These are phyloP conservation scores for Myathropa florea DNA, from an alignment of 2,888 invertebrate species.

Conservation along the genomic window DNA sequence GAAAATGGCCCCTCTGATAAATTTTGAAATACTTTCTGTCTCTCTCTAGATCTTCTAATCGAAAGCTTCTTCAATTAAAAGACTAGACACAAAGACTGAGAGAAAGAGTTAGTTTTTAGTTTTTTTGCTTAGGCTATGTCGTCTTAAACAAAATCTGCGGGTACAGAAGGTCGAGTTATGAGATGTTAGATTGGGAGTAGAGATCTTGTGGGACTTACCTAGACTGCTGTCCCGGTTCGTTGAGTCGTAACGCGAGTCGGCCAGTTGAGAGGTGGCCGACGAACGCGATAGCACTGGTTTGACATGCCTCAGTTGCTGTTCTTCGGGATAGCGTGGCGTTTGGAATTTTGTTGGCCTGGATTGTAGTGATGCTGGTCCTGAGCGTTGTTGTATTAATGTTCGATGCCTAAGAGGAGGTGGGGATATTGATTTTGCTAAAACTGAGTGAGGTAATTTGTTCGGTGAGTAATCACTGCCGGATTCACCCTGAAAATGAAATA, in stretches of 20 bases:
- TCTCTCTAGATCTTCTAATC: not conserved
- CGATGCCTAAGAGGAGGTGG: constrained; percentile 81
- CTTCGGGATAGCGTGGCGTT: constrained; percentile 80
- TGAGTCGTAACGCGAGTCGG: constrained; percentile 75
- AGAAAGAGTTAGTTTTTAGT: not conserved
- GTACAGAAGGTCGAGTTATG: constrained; percentile 29
- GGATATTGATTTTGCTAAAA: constrained; percentile 81
- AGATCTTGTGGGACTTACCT: constrained; percentile 75
- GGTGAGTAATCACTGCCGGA: constrained; percentile 86
- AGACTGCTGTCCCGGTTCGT: constrained; percentile 80
- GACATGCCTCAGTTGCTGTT: constrained; percentile 78
- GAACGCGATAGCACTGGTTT: constrained; percentile 76
- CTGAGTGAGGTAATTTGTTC: constrained; percentile 81
- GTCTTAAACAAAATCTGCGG: constrained; percentile 62
- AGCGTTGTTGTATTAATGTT: constrained; percentile 80
- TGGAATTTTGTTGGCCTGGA: constrained; percentile 80
- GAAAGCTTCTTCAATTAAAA: constrained; percentile 12
- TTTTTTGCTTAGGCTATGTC: constrained; percentile 4
- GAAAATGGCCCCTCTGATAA: constrained; percentile 23
- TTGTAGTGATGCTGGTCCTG: constrained; percentile 79
- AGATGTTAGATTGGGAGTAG: not conserved
- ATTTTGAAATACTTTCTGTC: not conserved
- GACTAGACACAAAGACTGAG: constrained; percentile 8
- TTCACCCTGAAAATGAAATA: constrained; percentile 82
- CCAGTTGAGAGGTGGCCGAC: constrained; percentile 74